Base-by-base conservation (phyloP, 2,888 invertebrate genomes). In the Pilophorus perplexus region DNA sequence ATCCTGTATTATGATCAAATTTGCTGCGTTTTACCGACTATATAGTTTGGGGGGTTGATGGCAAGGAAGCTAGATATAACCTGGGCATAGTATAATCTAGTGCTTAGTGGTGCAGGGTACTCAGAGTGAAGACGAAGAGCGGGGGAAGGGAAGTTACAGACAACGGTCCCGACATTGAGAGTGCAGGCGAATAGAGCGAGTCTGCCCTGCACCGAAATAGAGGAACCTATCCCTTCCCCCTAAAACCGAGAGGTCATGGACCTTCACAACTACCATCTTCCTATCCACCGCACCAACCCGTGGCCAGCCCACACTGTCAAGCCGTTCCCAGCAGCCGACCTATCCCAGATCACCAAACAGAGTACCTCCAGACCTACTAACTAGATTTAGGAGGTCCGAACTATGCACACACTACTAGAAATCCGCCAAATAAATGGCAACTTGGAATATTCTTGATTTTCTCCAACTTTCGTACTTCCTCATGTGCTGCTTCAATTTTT, bases 151-250 rank as follows among this genome's bases (percentile, higher is more conserved):
- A 27, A 52, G 52, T 52, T 52, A 55, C 55, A 55, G 55, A 55
- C 55, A 55, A 55, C 55, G 55, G 55, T 55, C 55, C 33, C 55
- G 38, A 55, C 55, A 37, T 55, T 55, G 55, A 55, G 55, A 55
- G 55, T 55, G 55, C 55, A 55, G 55, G 55, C 55, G 55, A 55
- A 55, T 55, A 55, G 55, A 46, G 46, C 46, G 46, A 23, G 33
- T 55, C 37, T 55, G 37, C 22, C 20, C 18, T 37, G 55, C 38
- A 37, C 55, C 55, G 55, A 55, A 55, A 55, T 55, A 55, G 55
- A 37, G 55, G 37, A 38, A 28, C n/a, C 55, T 27, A 55, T 20
- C 55, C 55, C 55, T 55, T 37, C 55, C 55, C 37, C 55, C 28
- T 16, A 14, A 37, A 37, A 25, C 38, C 55, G 33, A 38, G 55